Conservation (phyloP, 2,113 vertebrate genomes). For the Triplophysa tibetana region DNA sequence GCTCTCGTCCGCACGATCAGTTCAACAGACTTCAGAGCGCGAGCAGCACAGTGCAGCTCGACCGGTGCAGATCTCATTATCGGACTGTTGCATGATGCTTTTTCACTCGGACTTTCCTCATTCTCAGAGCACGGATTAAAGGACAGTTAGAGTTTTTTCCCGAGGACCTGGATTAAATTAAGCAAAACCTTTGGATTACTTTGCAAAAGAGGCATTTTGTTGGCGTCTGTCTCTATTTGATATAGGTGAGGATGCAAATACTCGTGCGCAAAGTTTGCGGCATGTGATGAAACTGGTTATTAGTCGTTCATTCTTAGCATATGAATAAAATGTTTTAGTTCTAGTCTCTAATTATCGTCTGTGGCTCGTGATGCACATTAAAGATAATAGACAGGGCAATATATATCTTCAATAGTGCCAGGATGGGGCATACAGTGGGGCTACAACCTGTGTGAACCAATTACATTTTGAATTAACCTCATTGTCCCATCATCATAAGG, state of each 20-base stretch:
- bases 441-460: neutral
- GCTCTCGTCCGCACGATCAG: constrained; percentile 53
- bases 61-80: constrained; percentile 14
- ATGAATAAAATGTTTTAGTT: neutral
- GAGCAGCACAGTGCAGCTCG: constrained; percentile 6
- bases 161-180: constrained; percentile 45
- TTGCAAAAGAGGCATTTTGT: neutral
- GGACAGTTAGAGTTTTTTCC: constrained; percentile 39
- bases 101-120: constrained; percentile 60
- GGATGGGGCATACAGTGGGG: neutral
- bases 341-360: neutral
- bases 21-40: constrained; percentile 56
- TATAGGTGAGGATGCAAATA: constrained; percentile 43
- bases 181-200: constrained; percentile 18
- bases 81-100: constrained; percentile 63
- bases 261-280: neutral
- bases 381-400: neutral
- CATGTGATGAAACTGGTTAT: neutral
- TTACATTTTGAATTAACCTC: constrained; percentile 12
- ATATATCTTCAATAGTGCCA: neutral
- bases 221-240: neutral
- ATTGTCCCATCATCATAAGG: neutral
- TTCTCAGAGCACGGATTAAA: constrained; percentile 66
- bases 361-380: neutral
- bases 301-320: too few relatives aligned